A percentile compares a stretch with the other conserved stretches of the same genome.
These are phyloP conservation scores for Chlorospingus semifuscus DNA, from an alignment of 2,797 vertebrate genomes.

Conservation along the genomic window DNA sequence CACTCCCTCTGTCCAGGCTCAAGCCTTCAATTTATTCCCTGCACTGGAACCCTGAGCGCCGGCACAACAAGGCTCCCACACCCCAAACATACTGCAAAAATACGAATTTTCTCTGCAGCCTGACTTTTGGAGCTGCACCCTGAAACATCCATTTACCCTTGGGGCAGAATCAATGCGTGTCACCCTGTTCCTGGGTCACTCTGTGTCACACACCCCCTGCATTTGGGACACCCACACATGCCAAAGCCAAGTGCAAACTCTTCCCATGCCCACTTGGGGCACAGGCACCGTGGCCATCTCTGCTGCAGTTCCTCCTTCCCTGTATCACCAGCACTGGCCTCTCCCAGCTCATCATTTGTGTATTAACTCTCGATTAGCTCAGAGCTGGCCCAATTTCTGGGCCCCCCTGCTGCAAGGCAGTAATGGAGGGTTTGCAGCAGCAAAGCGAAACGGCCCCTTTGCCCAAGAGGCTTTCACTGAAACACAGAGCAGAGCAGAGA, in stretches of 20 bases:
- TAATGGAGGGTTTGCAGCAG: constrained; percentile 31
- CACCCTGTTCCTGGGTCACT: neutral
- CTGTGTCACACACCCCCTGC: neutral
- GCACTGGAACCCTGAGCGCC: rapidly evolving
- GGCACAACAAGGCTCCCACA: neutral
- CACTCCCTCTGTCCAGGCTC: neutral
- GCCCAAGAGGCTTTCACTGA: constrained; percentile 13
- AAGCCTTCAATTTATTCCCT: neutral
- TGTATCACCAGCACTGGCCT: rapidly evolving
- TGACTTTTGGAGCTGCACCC: rapidly evolving
- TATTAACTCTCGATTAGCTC: constrained; percentile 21
- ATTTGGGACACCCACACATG: rapidly evolving
- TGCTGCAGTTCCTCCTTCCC: neutral
- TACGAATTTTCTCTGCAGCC: neutral
- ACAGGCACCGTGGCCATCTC: neutral
- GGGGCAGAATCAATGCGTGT: rapidly evolving
- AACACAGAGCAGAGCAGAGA: neutral
- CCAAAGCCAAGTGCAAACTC: rapidly evolving
- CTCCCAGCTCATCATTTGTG: neutral
- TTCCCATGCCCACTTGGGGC: neutral
- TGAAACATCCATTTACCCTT: rapidly evolving
- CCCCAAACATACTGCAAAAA: rapidly evolving
- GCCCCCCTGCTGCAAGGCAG: neutral
- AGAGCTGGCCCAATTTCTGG: constrained; percentile 14
- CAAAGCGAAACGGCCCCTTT: neutral